Evolutionary conservation across 2,797 vertebrate species (phyloP), one percentile per base, ranked within the genome.

Genomic region (Sandelia bainsii): DNA sequence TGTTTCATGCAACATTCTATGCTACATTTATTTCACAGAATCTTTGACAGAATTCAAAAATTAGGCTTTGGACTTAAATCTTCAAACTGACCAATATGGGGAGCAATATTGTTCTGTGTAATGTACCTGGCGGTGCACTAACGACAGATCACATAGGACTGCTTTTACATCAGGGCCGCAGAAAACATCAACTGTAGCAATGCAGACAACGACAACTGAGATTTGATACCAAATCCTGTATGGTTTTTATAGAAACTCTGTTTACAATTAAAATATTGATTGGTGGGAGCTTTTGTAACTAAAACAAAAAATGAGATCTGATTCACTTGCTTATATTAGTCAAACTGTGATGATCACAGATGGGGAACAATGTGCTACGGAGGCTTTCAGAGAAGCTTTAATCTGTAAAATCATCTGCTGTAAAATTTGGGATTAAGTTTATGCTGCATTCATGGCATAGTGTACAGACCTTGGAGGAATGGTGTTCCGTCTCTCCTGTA

Each of bases 31-130:
- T 64, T 67, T 78, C 56, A 84, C 53, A n/a, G 40, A 81, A 72
- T 54, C 44, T 75, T 79, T 69, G 14, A 79, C 58, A 69, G 53
- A 75, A 56, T 72, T 60, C 70, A 70, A 62, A 81, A 20, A 57
- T 16, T 74, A 56, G 69, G 66, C 62, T 83, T 87, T 67, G 67
- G 64, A 89, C 62, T 77, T 32, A 75, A 62, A 67, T 72, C 75
- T 61, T 79, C 44, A 64, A 79, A 72, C 17, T 54, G 68, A 75
- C 54, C 64, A 58, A 72, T 84, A 81, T 19, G 57, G 75, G 79
- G 80, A 93, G 91, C 93, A 93, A 92, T 93, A 93, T 77, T 60
- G 74, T 80, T 77, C 77, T 77, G 82, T 13, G 29, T 79, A 62
- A 76, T 19, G 56, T 66, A 80, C 74, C 71, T 69, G 75, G 60